Evolutionary conservation across 2,113 vertebrate genomes (phyloP).

Genomic region (Stigmatopora argus): DNA sequence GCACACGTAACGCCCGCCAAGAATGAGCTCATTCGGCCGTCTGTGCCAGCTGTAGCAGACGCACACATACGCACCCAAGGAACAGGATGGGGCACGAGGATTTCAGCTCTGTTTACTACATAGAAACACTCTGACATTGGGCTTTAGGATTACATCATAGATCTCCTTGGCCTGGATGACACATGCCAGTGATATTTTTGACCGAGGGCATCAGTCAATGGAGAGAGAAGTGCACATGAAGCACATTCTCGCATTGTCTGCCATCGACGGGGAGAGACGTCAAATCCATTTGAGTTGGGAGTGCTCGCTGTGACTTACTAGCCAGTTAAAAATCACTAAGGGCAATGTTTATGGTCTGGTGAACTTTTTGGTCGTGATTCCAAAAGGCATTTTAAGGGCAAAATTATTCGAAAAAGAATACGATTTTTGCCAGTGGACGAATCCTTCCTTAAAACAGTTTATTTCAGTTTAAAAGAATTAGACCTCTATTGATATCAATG

Average conservation of each 20-base stretch:
- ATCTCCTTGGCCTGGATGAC: slow-evolving; percentile 57
- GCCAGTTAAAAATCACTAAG: too few species aligned
- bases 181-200: slow-evolving; percentile 64
- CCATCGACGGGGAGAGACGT: slow-evolving; percentile 5
- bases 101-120: slow-evolving; percentile 66
- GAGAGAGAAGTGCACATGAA: slow-evolving; percentile 48
- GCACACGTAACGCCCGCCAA: slow-evolving; percentile 77
- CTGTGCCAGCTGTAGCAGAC: slow-evolving; percentile 72
- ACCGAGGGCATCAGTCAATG: slow-evolving; percentile 55
- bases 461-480: too few species aligned
- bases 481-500: too few species aligned
- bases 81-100: slow-evolving; percentile 46
- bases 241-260: slow-evolving; percentile 45
- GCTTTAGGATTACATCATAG: slow-evolving; percentile 60
- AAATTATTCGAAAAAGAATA: too few species aligned
- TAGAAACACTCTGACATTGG: slow-evolving; percentile 64
- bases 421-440: too few species aligned
- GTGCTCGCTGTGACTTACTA: too few species aligned
- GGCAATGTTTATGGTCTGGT: too few species aligned
- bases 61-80: slow-evolving; percentile 53
- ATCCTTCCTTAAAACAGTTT: too few species aligned
- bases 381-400: too few species aligned
- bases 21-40: slow-evolving; percentile 79
- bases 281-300: too few species aligned
- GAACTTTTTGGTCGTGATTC: too few species aligned